Conservation (phyloP, 2,797 vertebrate species). For the Tarsius wallacei region DNA sequence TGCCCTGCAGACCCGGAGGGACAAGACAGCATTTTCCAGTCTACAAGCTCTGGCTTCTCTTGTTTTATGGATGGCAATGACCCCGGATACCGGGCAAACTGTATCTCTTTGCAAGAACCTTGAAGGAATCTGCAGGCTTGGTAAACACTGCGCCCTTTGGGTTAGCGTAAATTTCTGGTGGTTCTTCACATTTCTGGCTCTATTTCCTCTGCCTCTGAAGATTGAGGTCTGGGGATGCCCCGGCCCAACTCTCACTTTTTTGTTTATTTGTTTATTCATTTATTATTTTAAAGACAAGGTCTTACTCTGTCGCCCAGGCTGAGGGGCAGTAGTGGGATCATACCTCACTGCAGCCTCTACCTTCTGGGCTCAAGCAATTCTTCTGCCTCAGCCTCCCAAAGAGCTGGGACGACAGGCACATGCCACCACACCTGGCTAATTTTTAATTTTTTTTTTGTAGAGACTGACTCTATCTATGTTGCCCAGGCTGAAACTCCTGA, state of each 20-base stretch:
- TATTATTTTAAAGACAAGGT: too few species aligned
- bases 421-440: too few species aligned
- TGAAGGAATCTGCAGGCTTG: fast-evolving
- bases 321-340: too few species aligned
- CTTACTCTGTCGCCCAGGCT: too few species aligned
- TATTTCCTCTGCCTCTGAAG: background rate
- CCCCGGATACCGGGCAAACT: background rate
- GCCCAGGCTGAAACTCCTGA: too few species aligned
- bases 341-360: too few species aligned
- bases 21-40: background rate
- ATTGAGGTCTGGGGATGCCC: background rate
- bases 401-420: too few species aligned
- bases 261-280: too few species aligned
- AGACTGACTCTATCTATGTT: too few species aligned
- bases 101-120: background rate
- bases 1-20: fast-evolving
- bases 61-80: background rate
- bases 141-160: fast-evolving
- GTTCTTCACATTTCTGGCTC: background rate
- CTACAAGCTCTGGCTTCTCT: background rate
- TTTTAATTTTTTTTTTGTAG: too few species aligned
- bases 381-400: too few species aligned
- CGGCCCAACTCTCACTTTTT: fast-evolving
- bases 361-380: too few species aligned
- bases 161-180: background rate